A percentile compares a stretch with the other conserved stretches of the same genome.
Evolutionary conservation across 2,888 invertebrate species (phyloP).

Genomic region (Lepidocyrtinus sp.): DNA sequence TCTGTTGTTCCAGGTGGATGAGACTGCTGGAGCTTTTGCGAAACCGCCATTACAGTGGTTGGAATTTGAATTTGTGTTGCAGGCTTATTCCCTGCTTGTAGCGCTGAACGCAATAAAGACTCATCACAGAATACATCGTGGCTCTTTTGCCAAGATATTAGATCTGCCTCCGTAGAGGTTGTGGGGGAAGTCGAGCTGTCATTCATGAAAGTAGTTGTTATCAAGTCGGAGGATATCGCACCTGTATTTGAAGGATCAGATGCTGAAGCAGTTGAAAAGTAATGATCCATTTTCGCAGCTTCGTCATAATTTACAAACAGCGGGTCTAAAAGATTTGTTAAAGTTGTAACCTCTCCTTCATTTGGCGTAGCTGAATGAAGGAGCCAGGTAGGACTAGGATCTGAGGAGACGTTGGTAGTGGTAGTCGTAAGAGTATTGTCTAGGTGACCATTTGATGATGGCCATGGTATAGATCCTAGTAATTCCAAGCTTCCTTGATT

Average conservation of each 20-base stretch:
- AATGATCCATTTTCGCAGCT: conserved; percentile 59
- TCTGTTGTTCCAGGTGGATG: conserved; percentile 48
- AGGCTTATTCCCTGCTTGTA: conserved; percentile 63
- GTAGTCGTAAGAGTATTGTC: conserved; percentile 39
- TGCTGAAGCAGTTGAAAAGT: conserved; percentile 46
- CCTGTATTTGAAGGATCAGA: conserved; percentile 39
- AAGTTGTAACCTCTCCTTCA: conserved; percentile 68
- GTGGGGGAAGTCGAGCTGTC: conserved; percentile 58
- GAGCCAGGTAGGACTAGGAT: conserved; percentile 59
- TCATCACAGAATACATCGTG: conserved; percentile 65
- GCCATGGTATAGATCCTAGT: conserved; percentile 65
- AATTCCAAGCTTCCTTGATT: conserved; percentile 62
- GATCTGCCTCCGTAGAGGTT: conserved; percentile 53
- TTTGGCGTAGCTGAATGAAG: conserved; percentile 49
- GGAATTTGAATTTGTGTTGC: conserved; percentile 43
- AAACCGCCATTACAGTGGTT: conserved; percentile 48
- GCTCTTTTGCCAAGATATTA: conserved; percentile 62
- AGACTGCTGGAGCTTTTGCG: conserved; percentile 47
- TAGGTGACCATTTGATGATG: conserved; percentile 45
- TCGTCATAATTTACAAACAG: conserved; percentile 69
- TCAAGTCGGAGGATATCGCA: conserved; percentile 62
- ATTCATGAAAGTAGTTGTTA: conserved; percentile 62
- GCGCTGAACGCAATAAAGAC: conserved; percentile 66
- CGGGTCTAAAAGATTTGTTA: conserved; percentile 69
- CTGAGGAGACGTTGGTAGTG: conserved; percentile 38